phyloP scores from a whole-genome alignment of 1,140 invertebrate genomes.

The Drosophila sp. region DNA sequence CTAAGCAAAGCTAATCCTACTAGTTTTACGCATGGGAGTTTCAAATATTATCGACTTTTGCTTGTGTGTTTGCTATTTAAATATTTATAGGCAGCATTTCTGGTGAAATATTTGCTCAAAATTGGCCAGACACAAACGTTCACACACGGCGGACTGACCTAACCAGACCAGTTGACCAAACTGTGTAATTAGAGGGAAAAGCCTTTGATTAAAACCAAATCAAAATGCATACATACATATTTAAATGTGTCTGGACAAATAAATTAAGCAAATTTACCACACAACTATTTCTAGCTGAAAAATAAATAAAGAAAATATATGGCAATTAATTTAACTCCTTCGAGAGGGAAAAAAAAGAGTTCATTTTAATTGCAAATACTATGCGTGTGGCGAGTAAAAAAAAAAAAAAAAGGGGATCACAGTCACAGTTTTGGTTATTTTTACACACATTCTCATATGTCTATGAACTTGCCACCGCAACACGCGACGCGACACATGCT shows the following conservation, averaged over 20 bases:
- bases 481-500: constrained; percentile 66
- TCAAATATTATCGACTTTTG: constrained; percentile 15
- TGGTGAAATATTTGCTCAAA: constrained; percentile 10
- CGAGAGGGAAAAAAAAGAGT: constrained; percentile 38
- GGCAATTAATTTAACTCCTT: constrained; percentile 73
- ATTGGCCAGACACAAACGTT: not conserved
- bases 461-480: constrained; percentile 76
- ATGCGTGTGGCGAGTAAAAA: constrained; percentile 68
- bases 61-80: constrained; percentile 41
- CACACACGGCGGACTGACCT: too few species aligned
- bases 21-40: constrained; percentile 68
- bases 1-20: constrained; percentile 40
- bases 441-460: constrained; percentile 31
- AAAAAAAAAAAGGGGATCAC: constrained; percentile 70
- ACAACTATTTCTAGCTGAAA: constrained; percentile 26
- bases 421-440: constrained; percentile 43
- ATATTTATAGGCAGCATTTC: constrained; percentile 47
- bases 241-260: constrained; percentile 18
- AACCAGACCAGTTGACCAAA: not conserved
- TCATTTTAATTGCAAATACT: constrained; percentile 71
- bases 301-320: constrained; percentile 48
- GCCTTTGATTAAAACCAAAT: constrained; percentile 50
- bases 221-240: constrained; percentile 24
- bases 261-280: constrained; percentile 33
- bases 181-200: constrained; percentile 21